Evolutionary conservation across 2,113 vertebrate genomes (phyloP), one percentile per base, ranked within the genome.

Genomic region (Struthidea cinerea): DNA sequence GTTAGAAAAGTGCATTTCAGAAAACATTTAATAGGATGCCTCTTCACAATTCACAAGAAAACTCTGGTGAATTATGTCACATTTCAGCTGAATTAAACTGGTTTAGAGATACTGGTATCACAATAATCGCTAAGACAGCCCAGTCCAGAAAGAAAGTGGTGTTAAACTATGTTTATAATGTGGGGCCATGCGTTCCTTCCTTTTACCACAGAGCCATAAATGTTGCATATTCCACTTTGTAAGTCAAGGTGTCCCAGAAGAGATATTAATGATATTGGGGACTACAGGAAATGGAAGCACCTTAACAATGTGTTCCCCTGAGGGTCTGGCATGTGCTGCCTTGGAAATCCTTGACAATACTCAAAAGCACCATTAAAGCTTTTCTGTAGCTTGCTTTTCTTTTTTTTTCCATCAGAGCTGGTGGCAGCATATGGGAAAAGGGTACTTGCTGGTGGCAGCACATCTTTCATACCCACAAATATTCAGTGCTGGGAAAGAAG

Each of bases 211-310:
- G 41, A 81, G 61, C 73, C 32, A 28, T 93, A 95, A 96, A 95
- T n/a, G 68, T 50, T 89, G 52, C 52, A 56, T 91, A 81, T 90
- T 87, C 85, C 79, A 32, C 76, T 84, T 55, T 13, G 28, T 69
- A 78, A 87, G 44, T 88, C 83, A 82, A 75, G 65, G 42, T 68
- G 61, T 92, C 94, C 90, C 96, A 93, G 77, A 89, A 95, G 89
- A 90, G 60, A 19, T 79, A 81, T 94, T 96, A 94, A 88, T 60
- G 67, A 60, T 90, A 87, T 16, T 55, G 53, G 64, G 79, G 84
- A 46, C 76, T 84, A 53, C 80, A 96, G 94, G 88, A 95, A 95
- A 95, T 88, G 88, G 90, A 93, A 74, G 83, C 71, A 95, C 90
- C 92, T 93, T 92, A 94, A 47, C 79, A 52, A 4, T 37, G 39